Evolutionary conservation across 1,140 invertebrate species (phyloP), one percentile per base, ranked within the genome.

Genomic region (Manduca sexta): DNA sequence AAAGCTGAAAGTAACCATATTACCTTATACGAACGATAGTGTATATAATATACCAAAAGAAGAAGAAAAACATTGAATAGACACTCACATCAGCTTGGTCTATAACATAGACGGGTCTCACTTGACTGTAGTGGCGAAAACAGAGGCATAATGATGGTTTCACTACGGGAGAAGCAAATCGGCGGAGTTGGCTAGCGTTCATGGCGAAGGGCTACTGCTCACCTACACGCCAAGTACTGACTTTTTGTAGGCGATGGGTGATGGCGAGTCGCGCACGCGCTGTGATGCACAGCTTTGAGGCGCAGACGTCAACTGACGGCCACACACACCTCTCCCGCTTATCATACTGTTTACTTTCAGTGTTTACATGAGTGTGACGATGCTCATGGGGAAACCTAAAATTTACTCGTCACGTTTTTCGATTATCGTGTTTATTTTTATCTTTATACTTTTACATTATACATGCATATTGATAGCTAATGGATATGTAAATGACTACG

Each of bases 61-160:
- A 43, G 13, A 18, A 12, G 43, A n/a, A 45, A 39, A 38, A 65
- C 47, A 64, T 50, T 49, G 14, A 54, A 29, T 13, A 45, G 70
- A 81, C 72, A 84, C 81, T 84, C 75, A 84, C 80, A 52, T 57
- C 59, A 64, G 68, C 59, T 56, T 61, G 60, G 44, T 75, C 64
- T 71, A 84, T 83, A 52, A 80, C 60, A 75, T 84, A 84, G 57
- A 76, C 72, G 60, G 81, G 79, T 64, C 75, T 76, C 61, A 81
- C 79, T 83, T 85, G 81, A 56, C 81, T 85, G 52, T 85, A 85
- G 6, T 52, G 52, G n/a, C 77, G 69, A 41, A 45, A 52, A 53
- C 75, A 78, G 52, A 62, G 45, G 46, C 74, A 77, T 44, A 56
- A 18, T 11, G 62, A 21, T 18, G 57, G 57, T 56, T 66, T 66